Percentiles rank a stretch among this genome's conserved stretches.
phyloP scores from a whole-genome alignment of 2,888 invertebrate genomes.

The Labia minor region DNA sequence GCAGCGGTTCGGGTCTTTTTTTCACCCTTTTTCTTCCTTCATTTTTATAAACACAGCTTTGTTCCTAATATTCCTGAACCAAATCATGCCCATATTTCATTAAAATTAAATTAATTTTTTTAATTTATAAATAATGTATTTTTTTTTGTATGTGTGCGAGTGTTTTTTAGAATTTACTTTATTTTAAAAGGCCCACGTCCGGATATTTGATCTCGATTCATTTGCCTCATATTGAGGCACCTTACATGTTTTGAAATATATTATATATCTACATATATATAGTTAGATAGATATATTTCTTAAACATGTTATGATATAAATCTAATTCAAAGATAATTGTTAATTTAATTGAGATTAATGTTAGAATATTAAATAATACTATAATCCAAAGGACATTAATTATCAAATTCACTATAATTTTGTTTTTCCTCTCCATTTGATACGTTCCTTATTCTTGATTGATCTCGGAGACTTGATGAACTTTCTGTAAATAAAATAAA shows the following conservation, averaged over 20 bases:
- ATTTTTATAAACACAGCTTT: not conserved
- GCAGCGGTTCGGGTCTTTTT: no score
- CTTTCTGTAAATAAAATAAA: no score
- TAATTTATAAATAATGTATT: no score
- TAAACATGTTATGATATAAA: not conserved
- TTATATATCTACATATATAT: not conserved
- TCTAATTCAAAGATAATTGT: not conserved
- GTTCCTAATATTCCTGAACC: not conserved
- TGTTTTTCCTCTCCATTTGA: no score
- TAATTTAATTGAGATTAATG: not conserved
- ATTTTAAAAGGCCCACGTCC: not conserved
- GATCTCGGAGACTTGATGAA: no score
- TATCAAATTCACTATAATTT: not conserved
- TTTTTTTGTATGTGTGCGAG: not conserved
- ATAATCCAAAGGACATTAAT: not conserved
- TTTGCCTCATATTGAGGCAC: not conserved
- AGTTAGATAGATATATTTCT: not conserved
- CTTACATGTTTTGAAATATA: not conserved
- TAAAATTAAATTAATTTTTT: no score
- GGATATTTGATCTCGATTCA: not conserved
- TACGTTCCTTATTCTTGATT: no score
- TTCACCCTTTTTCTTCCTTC: no score
- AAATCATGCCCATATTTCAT: not conserved
- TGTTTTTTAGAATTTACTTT: not conserved
- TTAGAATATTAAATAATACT: not conserved